phyloP scores from a whole-genome alignment of 2,113 vertebrate genomes.

The Shinisaurus crocodilurus region DNA sequence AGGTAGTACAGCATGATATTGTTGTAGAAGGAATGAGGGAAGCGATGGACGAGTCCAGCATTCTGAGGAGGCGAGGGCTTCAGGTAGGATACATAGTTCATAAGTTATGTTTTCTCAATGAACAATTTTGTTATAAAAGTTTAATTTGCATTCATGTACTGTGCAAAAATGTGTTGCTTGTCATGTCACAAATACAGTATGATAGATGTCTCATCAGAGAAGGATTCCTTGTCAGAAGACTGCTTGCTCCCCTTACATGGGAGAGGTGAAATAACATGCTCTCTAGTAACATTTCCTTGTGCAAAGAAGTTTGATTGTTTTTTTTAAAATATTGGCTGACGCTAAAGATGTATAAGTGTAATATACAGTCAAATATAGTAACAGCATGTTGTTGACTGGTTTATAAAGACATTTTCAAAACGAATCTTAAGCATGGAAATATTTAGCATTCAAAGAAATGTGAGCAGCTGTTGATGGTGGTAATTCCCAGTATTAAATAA shows the following conservation, averaged over 20 bases:
- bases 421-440: conserved; percentile 24
- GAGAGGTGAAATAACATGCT: background rate
- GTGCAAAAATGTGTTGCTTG: conserved; percentile 16
- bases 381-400: conserved; percentile 37
- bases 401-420: conserved; percentile 9
- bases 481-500: conserved; percentile 47
- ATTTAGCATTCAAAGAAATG: conserved; percentile 39
- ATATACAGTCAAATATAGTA: conserved; percentile 33
- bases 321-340: background rate
- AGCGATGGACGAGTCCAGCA: conserved; percentile 93
- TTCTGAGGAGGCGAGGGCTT: conserved; percentile 92
- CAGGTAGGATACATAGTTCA: conserved; percentile 84
- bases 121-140: conserved; percentile 58
- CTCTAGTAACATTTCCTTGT: background rate
- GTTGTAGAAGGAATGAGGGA: conserved; percentile 78
- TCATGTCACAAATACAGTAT: conserved; percentile 45
- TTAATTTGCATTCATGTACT: conserved; percentile 58
- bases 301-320: conserved; percentile 3
- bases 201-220: conserved; percentile 9
- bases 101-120: conserved; percentile 26
- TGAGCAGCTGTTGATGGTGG: conserved; percentile 30
- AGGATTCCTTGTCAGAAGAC: conserved; percentile 39
- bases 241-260: background rate
- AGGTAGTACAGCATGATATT: conserved; percentile 82
- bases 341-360: background rate